These are phyloP conservation scores for Lithobates pipiens DNA, from an alignment of 2,797 vertebrate species.

Conservation along the genomic window DNA sequence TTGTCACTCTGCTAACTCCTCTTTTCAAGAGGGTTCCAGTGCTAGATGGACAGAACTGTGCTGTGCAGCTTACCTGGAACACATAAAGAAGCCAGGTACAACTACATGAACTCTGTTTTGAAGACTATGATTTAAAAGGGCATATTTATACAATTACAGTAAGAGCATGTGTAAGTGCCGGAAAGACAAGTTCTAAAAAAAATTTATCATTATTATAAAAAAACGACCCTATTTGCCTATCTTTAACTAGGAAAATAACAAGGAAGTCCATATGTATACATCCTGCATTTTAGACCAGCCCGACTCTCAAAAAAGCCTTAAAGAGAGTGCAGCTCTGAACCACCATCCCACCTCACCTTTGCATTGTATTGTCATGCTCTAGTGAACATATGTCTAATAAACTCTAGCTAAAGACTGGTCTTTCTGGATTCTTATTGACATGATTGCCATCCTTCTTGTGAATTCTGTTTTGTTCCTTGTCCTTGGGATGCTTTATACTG, in stretches of 20 bases:
- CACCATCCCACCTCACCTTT: background rate
- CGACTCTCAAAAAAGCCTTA: background rate
- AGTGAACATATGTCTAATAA: slow-evolving; percentile 30
- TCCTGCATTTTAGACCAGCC: background rate
- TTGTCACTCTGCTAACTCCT: too few species aligned
- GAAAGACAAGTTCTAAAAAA: too few species aligned
- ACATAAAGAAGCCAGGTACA: too few species aligned
- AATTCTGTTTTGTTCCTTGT: background rate
- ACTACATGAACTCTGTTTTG: too few species aligned
- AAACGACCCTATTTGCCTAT: too few species aligned
- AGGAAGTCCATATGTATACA: background rate
- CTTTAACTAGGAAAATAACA: background rate
- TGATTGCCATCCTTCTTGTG: background rate
- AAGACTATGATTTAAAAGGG: too few species aligned
- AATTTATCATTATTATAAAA: too few species aligned
- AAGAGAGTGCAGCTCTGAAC: background rate
- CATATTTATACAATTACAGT: too few species aligned
- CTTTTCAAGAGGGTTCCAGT: too few species aligned
- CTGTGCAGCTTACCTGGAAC: too few species aligned
- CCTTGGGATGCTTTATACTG: background rate
- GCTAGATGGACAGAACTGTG: too few species aligned
- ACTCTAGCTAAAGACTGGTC: slow-evolving; percentile 28
- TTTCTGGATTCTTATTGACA: slow-evolving; percentile 37
- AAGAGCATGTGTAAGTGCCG: too few species aligned
- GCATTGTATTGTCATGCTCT: slow-evolving; percentile 5